phyloP scores from a whole-genome alignment of 2,113 vertebrate species.

The Mystacornis crossleyi region DNA sequence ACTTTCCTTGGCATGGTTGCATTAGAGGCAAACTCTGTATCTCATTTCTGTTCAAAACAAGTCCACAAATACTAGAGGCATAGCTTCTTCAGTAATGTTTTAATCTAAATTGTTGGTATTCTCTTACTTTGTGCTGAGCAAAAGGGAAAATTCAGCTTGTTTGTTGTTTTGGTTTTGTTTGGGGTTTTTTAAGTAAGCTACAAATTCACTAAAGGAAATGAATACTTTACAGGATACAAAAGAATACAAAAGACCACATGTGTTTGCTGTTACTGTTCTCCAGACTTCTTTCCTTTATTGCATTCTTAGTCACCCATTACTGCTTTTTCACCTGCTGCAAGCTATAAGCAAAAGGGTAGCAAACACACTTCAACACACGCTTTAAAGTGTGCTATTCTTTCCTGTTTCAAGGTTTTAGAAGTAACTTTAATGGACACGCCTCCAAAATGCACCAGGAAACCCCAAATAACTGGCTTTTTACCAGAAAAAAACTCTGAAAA shows the following conservation, averaged over 20 bases:
- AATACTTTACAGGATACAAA: background rate
- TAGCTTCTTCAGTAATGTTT: background rate
- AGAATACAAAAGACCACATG: background rate
- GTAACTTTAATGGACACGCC: background rate
- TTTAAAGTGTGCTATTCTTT: background rate
- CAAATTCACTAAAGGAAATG: background rate
- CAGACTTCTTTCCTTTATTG: background rate
- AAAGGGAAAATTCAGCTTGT: background rate
- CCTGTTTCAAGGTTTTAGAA: background rate
- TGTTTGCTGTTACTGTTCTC: background rate
- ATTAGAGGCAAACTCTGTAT: background rate
- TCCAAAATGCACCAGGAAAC: background rate
- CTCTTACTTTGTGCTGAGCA: background rate
- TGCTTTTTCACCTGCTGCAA: background rate
- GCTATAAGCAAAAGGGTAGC: background rate
- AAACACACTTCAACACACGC: background rate
- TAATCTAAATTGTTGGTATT: background rate
- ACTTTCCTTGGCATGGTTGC: background rate
- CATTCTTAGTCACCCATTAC: background rate
- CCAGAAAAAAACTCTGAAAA: background rate
- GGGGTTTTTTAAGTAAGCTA: background rate
- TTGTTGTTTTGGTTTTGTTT: background rate
- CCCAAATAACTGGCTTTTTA: background rate
- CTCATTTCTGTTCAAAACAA: background rate
- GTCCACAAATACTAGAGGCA: background rate